Evolutionary conservation across 2,797 vertebrate species (phyloP).

Genomic region (Tadarida brasiliensis): DNA sequence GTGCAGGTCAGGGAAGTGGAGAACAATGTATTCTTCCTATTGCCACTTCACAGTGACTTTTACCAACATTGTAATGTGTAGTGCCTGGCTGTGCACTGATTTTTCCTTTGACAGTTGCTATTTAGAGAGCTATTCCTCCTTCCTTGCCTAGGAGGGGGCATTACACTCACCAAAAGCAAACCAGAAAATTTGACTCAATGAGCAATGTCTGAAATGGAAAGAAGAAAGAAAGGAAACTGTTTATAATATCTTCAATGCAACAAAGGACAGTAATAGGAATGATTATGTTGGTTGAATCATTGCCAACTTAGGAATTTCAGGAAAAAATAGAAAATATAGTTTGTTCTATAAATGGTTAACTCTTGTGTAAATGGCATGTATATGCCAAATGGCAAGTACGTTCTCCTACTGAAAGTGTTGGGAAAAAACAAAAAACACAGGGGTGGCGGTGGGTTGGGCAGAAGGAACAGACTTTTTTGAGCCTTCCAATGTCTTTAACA

Average conservation of each 20-base stretch:
- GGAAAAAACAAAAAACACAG: not conserved
- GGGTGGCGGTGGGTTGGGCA: accelerated
- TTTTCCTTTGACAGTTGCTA: not conserved
- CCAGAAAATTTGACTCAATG: not conserved
- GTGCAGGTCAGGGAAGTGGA: not conserved
- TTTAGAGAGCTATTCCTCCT: not conserved
- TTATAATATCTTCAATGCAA: not conserved
- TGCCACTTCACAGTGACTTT: not conserved
- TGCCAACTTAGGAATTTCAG: slow-evolving; percentile 4
- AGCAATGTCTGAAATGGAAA: not conserved
- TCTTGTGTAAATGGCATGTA: not conserved
- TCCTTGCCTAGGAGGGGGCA: not conserved
- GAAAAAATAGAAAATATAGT: not conserved
- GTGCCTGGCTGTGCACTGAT: not conserved
- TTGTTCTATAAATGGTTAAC: not conserved
- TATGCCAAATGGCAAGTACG: not conserved
- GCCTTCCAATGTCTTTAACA: not conserved
- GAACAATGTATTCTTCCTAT: not conserved
- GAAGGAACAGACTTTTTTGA: not conserved
- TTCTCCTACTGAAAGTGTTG: not conserved
- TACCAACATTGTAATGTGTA: not conserved
- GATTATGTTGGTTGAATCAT: not conserved
- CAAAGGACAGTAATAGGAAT: not conserved
- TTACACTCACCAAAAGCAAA: not conserved
- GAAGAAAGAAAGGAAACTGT: not conserved